These are phyloP conservation scores for Orthonyx spaldingii DNA, from an alignment of 2,113 vertebrate genomes.

Conservation along the genomic window DNA sequence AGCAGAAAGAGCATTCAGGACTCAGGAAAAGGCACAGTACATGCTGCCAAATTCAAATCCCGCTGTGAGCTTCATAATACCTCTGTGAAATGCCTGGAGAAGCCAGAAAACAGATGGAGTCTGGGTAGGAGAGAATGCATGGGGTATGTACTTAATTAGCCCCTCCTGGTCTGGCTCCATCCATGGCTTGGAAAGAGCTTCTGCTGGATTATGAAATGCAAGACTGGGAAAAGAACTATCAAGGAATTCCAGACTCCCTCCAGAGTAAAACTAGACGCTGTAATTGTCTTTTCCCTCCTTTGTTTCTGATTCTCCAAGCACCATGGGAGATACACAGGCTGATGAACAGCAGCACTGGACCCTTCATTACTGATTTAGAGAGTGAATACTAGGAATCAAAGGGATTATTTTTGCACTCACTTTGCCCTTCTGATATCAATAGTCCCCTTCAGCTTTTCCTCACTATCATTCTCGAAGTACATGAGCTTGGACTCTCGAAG, in stretches of 20 bases:
- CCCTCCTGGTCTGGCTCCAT: conserved; percentile 14
- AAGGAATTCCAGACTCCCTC: not conserved
- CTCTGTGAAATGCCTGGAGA: conserved; percentile 9
- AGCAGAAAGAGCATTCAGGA: not conserved
- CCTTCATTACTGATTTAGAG: not conserved
- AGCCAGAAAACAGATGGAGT: conserved; percentile 41
- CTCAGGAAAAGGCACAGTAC: not conserved
- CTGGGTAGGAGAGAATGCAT: not conserved
- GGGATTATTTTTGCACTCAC: conserved; percentile 57
- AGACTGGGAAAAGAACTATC: not conserved
- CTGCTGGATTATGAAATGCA: not conserved
- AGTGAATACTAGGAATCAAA: not conserved
- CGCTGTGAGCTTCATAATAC: not conserved
- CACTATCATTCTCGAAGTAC: conserved; percentile 91
- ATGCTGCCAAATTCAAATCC: not conserved
- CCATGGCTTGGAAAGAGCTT: not conserved
- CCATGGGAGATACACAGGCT: not conserved
- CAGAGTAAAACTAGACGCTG: not conserved
- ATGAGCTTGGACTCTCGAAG: conserved; percentile 87
- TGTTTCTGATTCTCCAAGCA: not conserved
- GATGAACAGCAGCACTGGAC: not conserved
- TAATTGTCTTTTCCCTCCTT: not conserved
- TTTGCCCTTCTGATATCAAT: conserved; percentile 87
- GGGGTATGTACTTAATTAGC: conserved; percentile 42
- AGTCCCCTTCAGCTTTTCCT: conserved; percentile 90